Evolutionary conservation across 2,797 vertebrate species (phyloP), one percentile per base, ranked within the genome.

Genomic region (Oophaga sylvatica): DNA sequence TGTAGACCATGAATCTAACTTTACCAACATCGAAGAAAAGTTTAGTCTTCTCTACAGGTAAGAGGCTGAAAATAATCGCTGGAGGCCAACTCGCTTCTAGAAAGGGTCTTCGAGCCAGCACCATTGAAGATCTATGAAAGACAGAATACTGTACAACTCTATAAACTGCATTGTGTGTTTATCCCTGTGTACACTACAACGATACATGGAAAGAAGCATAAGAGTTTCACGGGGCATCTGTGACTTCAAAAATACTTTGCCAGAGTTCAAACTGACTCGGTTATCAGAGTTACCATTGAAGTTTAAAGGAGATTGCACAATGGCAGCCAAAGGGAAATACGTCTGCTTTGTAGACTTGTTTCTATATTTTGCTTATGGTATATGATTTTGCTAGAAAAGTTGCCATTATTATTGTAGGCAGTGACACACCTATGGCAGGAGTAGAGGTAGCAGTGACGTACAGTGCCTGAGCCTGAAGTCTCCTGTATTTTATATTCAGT

Each of bases 251-350:
- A 85, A 77, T 29, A 65, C 26, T 53, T 31, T 65, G 60, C 45
- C 83, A 67, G 73, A 65, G 60, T 77, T 85, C 73, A 77, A 85
- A 78, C 73, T 22, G 83, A 85, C 83, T 85, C 48, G 15, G 73
- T 63, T 65, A 85, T 85, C 60, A 85, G n/a, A 48, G 59, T 65
- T 84, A 16, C 41, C 31, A 29, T 20, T 63, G 71, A 77, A 77
- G n/a, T 31, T n/a, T 48, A 63, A 84, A 45, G 17, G 20, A 63
- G 73, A 77, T 63, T 63, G 71, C 56, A 83, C 67, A 71, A 71
- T 56, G 5, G 63, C 41, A 53, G 45, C 1, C 2, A 16, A 19
- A 31, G 48, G 29, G 63, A 81, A 53, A 59, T 35, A 59, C 48
- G 57, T 70, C 3, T 67, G 80, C 20, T 48, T 41, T 48, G 45